These are phyloP conservation scores for Patella ulyssiponensis DNA, from an alignment of 2,888 invertebrate species.

Conservation along the genomic window DNA sequence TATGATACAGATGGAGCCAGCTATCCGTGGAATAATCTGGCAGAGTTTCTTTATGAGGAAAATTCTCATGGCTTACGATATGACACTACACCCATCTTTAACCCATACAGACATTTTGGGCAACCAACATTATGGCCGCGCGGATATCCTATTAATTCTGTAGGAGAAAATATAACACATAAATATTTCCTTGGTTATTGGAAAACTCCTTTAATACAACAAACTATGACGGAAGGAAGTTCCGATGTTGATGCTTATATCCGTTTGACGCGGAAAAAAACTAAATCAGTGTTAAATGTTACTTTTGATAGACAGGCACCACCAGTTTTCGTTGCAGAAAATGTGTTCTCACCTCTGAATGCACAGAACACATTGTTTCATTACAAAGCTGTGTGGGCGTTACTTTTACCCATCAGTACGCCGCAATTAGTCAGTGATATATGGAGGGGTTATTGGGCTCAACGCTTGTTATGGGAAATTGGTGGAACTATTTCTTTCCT, in stretches of 20 bases:
- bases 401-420: conserved; percentile 49
- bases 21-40: not conserved
- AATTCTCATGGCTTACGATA: not conserved
- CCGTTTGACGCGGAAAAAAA: conserved; percentile 42
- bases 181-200: conserved; percentile 30
- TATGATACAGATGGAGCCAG: not conserved
- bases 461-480: conserved; percentile 47
- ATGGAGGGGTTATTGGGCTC: conserved; percentile 55
- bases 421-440: conserved; percentile 53
- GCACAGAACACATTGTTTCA: conserved; percentile 57
- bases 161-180: conserved; percentile 17
- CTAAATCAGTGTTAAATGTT: conserved; percentile 33
- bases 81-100: not conserved
- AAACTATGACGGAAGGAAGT: conserved; percentile 52
- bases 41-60: not conserved
- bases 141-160: conserved; percentile 52
- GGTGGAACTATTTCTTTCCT: conserved; percentile 47
- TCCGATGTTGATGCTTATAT: conserved; percentile 60
- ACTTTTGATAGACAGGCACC: conserved; percentile 51
- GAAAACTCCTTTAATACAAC: conserved; percentile 49
- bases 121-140: conserved; percentile 55
- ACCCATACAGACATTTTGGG: conserved; percentile 46
- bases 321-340: conserved; percentile 43
- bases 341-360: conserved; percentile 50
- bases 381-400: conserved; percentile 52